Evolutionary conservation across 2,888 invertebrate genomes (phyloP).

Genomic region (Caenorhabditis auriculariae): DNA sequence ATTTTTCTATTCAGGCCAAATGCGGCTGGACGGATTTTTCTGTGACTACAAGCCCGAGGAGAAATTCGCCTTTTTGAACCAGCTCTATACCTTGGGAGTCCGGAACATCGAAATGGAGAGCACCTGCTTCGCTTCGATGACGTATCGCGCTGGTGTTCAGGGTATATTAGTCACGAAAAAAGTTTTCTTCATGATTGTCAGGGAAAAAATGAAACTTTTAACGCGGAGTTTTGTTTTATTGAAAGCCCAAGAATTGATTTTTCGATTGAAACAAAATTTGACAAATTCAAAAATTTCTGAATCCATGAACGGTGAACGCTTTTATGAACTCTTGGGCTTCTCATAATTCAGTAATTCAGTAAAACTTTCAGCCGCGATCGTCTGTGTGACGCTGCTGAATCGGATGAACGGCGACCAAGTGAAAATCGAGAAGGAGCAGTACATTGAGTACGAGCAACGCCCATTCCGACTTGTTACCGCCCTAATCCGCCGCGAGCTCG

Average conservation of each 20-base stretch:
- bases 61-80: conserved; percentile 82
- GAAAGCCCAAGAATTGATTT: too few relatives aligned
- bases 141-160: conserved; percentile 75
- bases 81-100: conserved; percentile 74
- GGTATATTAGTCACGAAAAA: too few relatives aligned
- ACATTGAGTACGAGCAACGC: conserved; percentile 56
- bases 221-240: too few relatives aligned
- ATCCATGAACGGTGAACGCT: too few relatives aligned
- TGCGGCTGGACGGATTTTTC: conserved; percentile 91
- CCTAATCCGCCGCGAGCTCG: conserved; percentile 36
- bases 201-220: too few relatives aligned
- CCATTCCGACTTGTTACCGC: conserved; percentile 55
- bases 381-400: conserved; percentile 89
- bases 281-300: too few relatives aligned
- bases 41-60: conserved; percentile 89
- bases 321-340: too few relatives aligned
- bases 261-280: too few relatives aligned
- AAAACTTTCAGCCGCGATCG: conserved; percentile 74
- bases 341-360: too few relatives aligned
- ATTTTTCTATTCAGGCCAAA: conserved; percentile 84
- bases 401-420: conserved; percentile 87
- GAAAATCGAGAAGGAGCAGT: conserved; percentile 43
- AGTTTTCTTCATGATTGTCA: background rate
- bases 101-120: conserved; percentile 92
- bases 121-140: conserved; percentile 86